phyloP scores from a whole-genome alignment of 1,140 invertebrate species.

The Drusus annulatus region DNA sequence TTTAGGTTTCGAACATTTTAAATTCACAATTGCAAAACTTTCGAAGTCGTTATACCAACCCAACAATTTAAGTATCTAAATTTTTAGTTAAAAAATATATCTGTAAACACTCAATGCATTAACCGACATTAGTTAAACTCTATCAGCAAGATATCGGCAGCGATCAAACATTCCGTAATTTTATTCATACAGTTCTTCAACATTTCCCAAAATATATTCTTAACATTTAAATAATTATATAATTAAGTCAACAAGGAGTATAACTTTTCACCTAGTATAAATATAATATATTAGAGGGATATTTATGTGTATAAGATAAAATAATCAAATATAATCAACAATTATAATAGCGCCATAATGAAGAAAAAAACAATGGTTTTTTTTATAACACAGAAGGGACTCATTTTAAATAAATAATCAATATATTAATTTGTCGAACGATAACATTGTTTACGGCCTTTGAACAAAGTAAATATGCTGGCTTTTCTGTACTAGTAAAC shows the following conservation, averaged over 20 bases:
- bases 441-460: neutral
- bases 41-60: conserved; percentile 8
- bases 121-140: conserved; percentile 3
- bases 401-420: conserved; percentile 43
- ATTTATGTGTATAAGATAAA: conserved; percentile 32
- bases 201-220: conserved; percentile 14
- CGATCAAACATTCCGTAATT: neutral
- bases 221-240: conserved; percentile 43
- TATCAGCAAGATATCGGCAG: conserved; percentile 38
- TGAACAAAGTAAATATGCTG: conserved; percentile 34
- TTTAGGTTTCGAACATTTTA: neutral
- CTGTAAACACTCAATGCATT: conserved; percentile 19
- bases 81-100: conserved; percentile 41
- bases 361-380: conserved; percentile 25
- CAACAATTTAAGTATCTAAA: conserved; percentile 26
- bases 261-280: conserved; percentile 48
- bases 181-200: neutral
- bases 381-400: conserved; percentile 37
- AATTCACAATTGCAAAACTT: conserved; percentile 38
- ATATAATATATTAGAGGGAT: conserved; percentile 42
- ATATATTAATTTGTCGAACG: conserved; percentile 35
- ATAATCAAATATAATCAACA: conserved; percentile 46
- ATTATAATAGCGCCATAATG: conserved; percentile 48
- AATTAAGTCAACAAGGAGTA: conserved; percentile 56
- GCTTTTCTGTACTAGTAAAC: neutral